Base-by-base conservation (phyloP, 2,888 invertebrate species). In the Nomada fucata region DNA sequence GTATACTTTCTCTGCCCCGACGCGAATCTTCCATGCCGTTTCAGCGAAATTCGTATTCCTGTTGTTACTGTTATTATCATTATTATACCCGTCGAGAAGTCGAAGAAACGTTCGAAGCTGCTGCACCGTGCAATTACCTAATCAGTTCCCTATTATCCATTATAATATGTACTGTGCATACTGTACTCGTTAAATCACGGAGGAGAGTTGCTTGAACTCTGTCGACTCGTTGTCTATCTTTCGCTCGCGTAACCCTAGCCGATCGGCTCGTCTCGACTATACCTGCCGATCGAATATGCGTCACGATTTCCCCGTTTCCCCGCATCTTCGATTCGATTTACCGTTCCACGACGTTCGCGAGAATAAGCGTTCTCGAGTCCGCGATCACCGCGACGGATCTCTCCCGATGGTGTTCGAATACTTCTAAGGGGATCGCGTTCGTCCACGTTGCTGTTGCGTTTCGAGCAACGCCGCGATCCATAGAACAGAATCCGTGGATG, bases 1-100 rank as follows among this genome's bases (percentile, higher is more conserved):
- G n/a, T n/a, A 29, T 67, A 67, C 67, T 52, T 67, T 67, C 52
- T 53, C 52, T 10, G 52, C 67, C 9, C 13, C n/a, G 5, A 20
- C 13, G 47, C 4, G 26, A 23, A 36, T 68, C 36, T 23, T 42
- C 55, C 15, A 10, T 23, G 5, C 55, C 42, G 15, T 47, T 18
- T 0, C 23, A 23, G 55, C 55, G 2, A 44, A 23, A 13, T 57
- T 13, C 11, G 26, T 44, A 69, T 59, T 47, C 13, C 44, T 29
- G n/a, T 63, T 63, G n/a, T 26, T 44, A 68, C 57, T 57, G 44
- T 23, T 23, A 42, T 20, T 7, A 57, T 57, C 44, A 69, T 47
- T 42, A 20, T 57, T 44, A 11, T 44, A 18, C 23, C 18, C 68
- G 55, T 18, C 7, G 36, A 5, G 42, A 23, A 42, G 23, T n/a